These are phyloP conservation scores for human (Homo sapiens) DNA, from an alignment of 2,113 vertebrate genomes.

Conservation along the genomic window GRCh38 chr18:494501-495000, in stretches of 20 bases:
- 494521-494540: not conserved
- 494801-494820: not conserved
- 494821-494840: not conserved
- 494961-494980: not conserved
- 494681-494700: not conserved
- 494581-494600: not conserved
- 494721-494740: not conserved
- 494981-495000: not conserved
- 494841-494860: not conserved
- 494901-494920: not conserved
- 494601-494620: not conserved
- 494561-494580: not conserved
- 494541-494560: conserved; percentile 10
- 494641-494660: conserved; percentile 13
- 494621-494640: not conserved
- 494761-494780: not conserved
- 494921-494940: conserved; percentile 24
- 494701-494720: not conserved
- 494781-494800: not conserved
- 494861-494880: not conserved
- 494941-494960: conserved; percentile 5
- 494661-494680: not conserved
- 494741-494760: conserved; percentile 7
- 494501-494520: not conserved
- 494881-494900: not conserved